phyloP scores from a whole-genome alignment of 2,888 invertebrate genomes.

The Yponomeuta sedellus region DNA sequence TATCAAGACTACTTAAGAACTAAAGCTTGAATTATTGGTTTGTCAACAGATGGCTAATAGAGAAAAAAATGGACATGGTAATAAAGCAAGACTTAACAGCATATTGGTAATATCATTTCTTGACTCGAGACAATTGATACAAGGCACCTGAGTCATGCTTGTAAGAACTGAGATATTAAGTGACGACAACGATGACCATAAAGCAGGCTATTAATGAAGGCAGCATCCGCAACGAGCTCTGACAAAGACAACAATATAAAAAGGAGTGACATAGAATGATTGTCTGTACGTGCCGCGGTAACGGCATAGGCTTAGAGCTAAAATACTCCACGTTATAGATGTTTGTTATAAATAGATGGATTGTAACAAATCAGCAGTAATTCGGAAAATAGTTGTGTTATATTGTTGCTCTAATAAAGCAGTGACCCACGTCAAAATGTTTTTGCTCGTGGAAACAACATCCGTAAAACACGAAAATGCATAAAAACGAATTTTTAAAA shows the following conservation, averaged over 20 bases:
- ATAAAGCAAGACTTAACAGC: neutral
- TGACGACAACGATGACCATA: constrained; percentile 44
- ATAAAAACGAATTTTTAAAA: no score
- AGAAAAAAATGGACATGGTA: neutral
- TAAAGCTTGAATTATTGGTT: neutral
- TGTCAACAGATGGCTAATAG: neutral
- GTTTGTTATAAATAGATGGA: no score
- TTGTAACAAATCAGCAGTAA: no score
- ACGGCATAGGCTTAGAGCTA: constrained; percentile 20
- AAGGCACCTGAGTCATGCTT: constrained; percentile 21
- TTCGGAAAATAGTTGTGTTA: no score
- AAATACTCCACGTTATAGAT: neutral
- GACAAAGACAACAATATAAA: constrained; percentile 56
- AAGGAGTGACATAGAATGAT: constrained; percentile 38
- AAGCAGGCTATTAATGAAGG: constrained; percentile 55
- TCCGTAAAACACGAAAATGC: no score
- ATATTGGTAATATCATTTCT: neutral
- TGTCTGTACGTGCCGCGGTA: constrained; percentile 10
- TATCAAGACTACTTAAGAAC: neutral
- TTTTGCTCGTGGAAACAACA: no score
- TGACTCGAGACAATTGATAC: constrained; percentile 15
- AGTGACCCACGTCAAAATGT: no score
- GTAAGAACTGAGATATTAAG: constrained; percentile 23
- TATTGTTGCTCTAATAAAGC: no score
- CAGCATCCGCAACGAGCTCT: constrained; percentile 33